A percentile compares a stretch with the other conserved stretches of the same genome.
These are phyloP conservation scores for Typhlichthys eigenmanni DNA, from an alignment of 2,797 vertebrate species.

Conservation along the genomic window DNA sequence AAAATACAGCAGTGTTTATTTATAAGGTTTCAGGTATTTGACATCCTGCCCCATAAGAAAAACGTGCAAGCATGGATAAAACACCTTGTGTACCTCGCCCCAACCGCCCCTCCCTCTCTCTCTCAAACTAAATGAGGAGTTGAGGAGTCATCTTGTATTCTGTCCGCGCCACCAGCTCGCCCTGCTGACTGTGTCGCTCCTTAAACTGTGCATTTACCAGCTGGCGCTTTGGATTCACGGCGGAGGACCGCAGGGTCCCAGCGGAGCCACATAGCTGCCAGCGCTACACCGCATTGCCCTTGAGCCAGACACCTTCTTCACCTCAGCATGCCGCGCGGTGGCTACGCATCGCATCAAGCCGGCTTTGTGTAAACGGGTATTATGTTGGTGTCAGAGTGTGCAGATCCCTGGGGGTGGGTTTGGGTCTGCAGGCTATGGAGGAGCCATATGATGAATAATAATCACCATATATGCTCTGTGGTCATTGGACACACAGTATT, in stretches of 20 bases:
- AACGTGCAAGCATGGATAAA: not conserved
- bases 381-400: constrained; percentile 50
- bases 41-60: not conserved
- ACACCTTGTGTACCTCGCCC: constrained; percentile 8
- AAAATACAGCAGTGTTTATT: no score
- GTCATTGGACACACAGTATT: not conserved
- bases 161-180: not conserved
- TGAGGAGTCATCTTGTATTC: constrained; percentile 44
- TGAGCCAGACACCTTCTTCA: constrained; percentile 59
- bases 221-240: constrained; percentile 26
- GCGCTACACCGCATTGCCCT: constrained; percentile 50
- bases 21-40: not conserved
- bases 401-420: constrained; percentile 49
- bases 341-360: constrained; percentile 24
- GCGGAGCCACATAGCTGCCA: constrained; percentile 45
- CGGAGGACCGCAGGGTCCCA: constrained; percentile 48
- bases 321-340: constrained; percentile 47
- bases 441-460: constrained; percentile 73
- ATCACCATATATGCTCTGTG: constrained; percentile 45
- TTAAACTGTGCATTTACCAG: constrained; percentile 62
- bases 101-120: not conserved
- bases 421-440: constrained; percentile 51
- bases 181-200: constrained; percentile 40
- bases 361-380: constrained; percentile 51
- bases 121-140: constrained; percentile 27